Evolutionary conservation across 64 coral and sea anemone genomes (phyloP).

Genomic region (Dendronephthya gigantea): DNA sequence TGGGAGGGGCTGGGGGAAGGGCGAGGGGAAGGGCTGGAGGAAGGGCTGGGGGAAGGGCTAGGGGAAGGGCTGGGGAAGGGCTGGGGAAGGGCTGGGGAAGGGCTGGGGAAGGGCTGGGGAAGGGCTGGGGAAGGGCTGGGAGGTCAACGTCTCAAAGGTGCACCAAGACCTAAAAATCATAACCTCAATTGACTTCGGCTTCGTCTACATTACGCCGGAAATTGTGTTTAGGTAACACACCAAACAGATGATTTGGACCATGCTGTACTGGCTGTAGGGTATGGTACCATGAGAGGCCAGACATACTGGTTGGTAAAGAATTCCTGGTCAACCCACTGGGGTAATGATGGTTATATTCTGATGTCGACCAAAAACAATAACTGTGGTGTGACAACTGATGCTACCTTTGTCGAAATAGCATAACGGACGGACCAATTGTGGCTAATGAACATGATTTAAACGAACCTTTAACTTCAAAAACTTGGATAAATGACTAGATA

Average conservation of each 20-base stretch:
- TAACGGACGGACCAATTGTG: not conserved
- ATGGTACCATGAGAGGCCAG: constrained; percentile 65
- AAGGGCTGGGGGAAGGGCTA: no score
- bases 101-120: not conserved
- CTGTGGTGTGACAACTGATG: constrained; percentile 81
- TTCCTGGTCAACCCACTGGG: constrained; percentile 82
- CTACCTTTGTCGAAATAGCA: constrained; percentile 45
- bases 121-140: not conserved
- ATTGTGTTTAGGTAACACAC: constrained; percentile 51
- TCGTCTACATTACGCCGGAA: not conserved
- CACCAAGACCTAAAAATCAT: no score
- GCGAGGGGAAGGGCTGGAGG: no score
- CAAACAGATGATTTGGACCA: constrained; percentile 71
- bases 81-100: not conserved
- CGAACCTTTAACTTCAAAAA: not conserved
- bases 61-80: not conserved
- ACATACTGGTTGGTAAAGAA: constrained; percentile 93
- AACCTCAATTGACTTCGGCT: no score
- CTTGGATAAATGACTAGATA: not conserved
- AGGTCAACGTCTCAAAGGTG: no score
- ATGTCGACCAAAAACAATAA: constrained; percentile 72
- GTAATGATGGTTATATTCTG: constrained; percentile 84
- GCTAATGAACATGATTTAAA: not conserved
- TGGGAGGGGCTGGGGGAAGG: no score
- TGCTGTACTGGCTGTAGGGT: constrained; percentile 77